Conservation (phyloP, 2,113 vertebrate genomes). For the Pelusios castaneus region DNA sequence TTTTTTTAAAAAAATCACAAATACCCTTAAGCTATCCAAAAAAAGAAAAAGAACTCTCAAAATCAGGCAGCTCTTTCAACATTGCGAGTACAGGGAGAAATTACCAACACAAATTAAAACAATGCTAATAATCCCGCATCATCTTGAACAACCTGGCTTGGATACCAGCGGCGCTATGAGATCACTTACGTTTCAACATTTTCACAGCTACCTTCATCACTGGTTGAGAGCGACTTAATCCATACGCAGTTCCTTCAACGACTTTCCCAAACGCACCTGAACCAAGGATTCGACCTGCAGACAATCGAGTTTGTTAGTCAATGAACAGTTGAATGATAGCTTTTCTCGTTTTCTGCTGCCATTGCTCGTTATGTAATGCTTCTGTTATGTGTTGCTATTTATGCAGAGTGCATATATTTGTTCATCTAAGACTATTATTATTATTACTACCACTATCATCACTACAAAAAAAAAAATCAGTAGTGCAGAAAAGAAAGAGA, state of each 20-base stretch:
- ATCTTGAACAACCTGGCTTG: background rate
- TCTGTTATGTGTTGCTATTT: background rate
- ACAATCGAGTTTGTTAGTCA: background rate
- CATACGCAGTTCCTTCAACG: constrained; percentile 96
- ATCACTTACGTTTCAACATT: constrained; percentile 96
- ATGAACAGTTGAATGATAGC: background rate
- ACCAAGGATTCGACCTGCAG: constrained; percentile 92
- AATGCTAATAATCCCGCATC: background rate
- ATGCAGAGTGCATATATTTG: background rate
- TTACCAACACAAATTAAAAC: background rate
- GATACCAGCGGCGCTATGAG: background rate
- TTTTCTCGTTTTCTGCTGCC: background rate
- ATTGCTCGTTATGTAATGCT: background rate
- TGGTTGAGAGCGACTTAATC: constrained; percentile 93
- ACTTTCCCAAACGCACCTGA: constrained; percentile 98
- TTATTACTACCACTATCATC: background rate
- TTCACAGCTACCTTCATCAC: constrained; percentile 99
- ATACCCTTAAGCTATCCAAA: background rate
- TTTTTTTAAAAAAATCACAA: background rate
- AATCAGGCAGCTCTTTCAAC: background rate
- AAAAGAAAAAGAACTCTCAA: background rate
- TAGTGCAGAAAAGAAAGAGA: constrained; percentile 29
- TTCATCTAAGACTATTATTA: background rate
- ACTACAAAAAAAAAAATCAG: background rate
- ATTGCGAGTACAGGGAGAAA: background rate